phyloP scores from a whole-genome alignment of 2,113 vertebrate species.

The Myrmecobius fasciatus region DNA sequence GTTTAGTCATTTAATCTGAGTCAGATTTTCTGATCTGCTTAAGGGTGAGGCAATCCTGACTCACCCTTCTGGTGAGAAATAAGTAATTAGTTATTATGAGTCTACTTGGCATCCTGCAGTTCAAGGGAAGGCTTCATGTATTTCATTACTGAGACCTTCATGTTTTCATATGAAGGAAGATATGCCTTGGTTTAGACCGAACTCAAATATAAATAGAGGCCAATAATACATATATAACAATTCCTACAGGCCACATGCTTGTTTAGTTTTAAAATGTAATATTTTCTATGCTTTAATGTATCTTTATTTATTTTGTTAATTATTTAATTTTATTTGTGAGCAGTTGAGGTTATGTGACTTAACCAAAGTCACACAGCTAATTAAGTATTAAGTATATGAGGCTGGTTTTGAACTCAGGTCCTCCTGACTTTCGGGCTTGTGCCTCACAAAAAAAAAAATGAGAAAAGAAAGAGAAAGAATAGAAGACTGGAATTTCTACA shows the following conservation, averaged over 20 bases:
- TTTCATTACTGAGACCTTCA: neutral
- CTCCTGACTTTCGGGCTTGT: too few relatives aligned
- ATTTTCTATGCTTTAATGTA: neutral
- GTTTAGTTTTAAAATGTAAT: neutral
- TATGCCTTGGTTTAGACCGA: neutral
- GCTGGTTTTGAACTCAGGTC: too few relatives aligned
- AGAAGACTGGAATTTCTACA: neutral
- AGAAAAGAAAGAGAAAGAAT: too few relatives aligned
- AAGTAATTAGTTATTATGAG: neutral
- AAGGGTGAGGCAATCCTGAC: neutral
- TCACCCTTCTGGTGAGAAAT: neutral
- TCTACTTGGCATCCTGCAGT: neutral
- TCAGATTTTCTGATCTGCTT: constrained; percentile 2
- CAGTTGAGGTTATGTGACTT: too few relatives aligned
- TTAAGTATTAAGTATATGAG: too few relatives aligned
- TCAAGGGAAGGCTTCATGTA: neutral
- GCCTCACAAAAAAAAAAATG: too few relatives aligned
- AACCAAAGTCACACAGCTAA: too few relatives aligned
- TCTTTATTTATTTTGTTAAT: neutral
- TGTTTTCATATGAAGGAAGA: neutral
- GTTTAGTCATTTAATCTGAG: neutral
- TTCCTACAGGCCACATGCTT: neutral
- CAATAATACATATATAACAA: neutral
- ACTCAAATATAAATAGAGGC: neutral
- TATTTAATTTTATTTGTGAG: neutral